Evolutionary conservation across 2,113 vertebrate genomes (phyloP).

Genomic region (Strix uralensis): DNA sequence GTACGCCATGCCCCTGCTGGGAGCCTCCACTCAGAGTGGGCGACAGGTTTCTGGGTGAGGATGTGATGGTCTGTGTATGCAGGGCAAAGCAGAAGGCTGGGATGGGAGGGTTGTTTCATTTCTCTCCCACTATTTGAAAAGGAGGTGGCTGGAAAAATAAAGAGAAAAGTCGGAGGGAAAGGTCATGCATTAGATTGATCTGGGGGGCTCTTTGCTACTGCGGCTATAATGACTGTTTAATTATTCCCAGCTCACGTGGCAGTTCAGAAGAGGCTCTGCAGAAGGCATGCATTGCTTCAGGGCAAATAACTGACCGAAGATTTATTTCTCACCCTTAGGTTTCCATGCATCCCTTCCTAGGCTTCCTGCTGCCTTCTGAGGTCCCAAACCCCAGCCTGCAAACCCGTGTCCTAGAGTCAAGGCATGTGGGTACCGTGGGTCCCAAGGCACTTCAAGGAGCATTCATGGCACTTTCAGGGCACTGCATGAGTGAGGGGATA

Average conservation of each 20-base stretch:
- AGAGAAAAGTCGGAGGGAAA: slow-evolving; percentile 41
- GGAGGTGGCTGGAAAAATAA: slow-evolving; percentile 27
- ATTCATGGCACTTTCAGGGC: not conserved
- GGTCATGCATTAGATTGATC: slow-evolving; percentile 54
- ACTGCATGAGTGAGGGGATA: not conserved
- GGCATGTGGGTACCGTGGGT: not conserved
- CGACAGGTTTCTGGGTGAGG: not conserved
- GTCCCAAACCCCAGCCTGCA: not conserved
- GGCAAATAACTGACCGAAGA: slow-evolving; percentile 29
- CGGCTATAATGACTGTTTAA: slow-evolving; percentile 49
- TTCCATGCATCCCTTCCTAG: not conserved
- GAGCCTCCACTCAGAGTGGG: accelerated
- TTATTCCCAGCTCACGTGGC: slow-evolving; percentile 47
- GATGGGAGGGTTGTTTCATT: not conserved
- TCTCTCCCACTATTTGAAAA: not conserved
- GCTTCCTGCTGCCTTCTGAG: not conserved
- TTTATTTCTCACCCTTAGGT: slow-evolving; percentile 44
- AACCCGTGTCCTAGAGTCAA: not conserved
- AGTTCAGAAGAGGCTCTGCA: slow-evolving; percentile 22
- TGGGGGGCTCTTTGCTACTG: slow-evolving; percentile 35
- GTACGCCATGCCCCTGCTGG: not conserved
- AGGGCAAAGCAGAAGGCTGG: not conserved
- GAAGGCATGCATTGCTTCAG: not conserved
- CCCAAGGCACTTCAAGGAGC: not conserved
- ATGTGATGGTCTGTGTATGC: not conserved